These are phyloP conservation scores for Pipistrellus kuhlii DNA, from an alignment of 2,797 vertebrate species.

Conservation along the genomic window DNA sequence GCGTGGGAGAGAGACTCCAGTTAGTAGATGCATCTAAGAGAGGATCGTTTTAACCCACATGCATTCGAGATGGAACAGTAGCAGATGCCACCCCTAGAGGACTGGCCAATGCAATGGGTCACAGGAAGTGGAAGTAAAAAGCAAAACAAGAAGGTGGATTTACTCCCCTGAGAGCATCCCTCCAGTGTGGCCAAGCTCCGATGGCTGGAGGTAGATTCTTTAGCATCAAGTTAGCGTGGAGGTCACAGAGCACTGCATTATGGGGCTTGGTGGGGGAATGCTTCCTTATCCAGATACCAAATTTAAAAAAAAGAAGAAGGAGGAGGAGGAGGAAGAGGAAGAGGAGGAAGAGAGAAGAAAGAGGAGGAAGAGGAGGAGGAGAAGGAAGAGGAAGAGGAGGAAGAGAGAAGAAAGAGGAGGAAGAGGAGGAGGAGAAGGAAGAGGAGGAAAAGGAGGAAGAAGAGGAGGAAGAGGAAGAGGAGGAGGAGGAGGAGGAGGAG, in stretches of 20 bases:
- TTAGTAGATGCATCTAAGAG: neutral
- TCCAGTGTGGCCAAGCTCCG: neutral
- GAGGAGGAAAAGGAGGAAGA: too few relatives aligned
- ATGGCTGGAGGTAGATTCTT: neutral
- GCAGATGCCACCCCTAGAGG: neutral
- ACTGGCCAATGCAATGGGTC: neutral
- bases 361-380: too few relatives aligned
- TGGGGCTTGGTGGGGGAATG: neutral
- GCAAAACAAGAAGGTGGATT: neutral
- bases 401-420: neutral
- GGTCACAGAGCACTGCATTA: neutral
- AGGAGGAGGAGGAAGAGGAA: too few relatives aligned
- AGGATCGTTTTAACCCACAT: conserved; percentile 54
- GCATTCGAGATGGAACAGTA: neutral
- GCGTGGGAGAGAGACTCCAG: neutral
- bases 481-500: too few relatives aligned
- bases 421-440: neutral
- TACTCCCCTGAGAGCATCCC: neutral
- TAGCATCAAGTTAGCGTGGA: accelerated
- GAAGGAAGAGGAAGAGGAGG: too few relatives aligned
- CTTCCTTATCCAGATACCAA: conserved; percentile 26
- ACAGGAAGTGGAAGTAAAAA: neutral
- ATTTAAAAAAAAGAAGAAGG: neutral
- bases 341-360: neutral
- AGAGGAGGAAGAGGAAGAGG: too few relatives aligned